Base-by-base conservation (phyloP, 1,140 invertebrate species). In the Aporrectodea caliginosa region DNA sequence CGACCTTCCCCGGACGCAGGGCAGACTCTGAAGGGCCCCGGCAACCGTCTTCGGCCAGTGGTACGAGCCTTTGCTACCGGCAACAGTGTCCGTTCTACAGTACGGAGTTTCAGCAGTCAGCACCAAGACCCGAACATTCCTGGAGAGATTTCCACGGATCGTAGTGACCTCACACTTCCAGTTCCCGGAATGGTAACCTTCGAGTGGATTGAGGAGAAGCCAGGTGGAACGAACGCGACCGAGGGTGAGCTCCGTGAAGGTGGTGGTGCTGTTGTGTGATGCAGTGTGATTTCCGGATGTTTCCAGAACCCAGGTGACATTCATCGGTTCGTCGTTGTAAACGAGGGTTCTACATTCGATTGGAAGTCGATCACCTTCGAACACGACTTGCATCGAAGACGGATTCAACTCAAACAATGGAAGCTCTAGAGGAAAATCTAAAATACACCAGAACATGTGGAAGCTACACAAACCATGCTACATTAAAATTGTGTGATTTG, bases 281-380 rank as follows among this genome's bases (percentile, higher is more conserved):
- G n/a, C n/a, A n/a, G n/a, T n/a, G n/a, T n/a, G n/a, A n/a, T n/a
- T n/a, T n/a, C n/a, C n/a, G n/a, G n/a, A n/a, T n/a, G n/a, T n/a
- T n/a, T n/a, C n/a, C n/a, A 85, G 82, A 30, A 88, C 79, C 87
- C 87, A 88, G 22, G 83, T 81, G 79, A 88, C 84, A 22, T 84
- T 77, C 1, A 84, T 85, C 16, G 83, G 58, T 1, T 70, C 69
- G 69, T 87, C 84, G 32, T 84, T 81, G 16, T 85, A 81, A n/a
- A n/a, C n/a, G 0, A 85, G 92, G 0, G 93, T 93, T 80, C 91
- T 91, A 84, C 94, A 96, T 77, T 92, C 91, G n/a, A 96, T 86
- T 71, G 90, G 90, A 76, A 95, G 88, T 2, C 93, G 92, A 88
- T 96, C 94, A 29, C 94, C 94, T 89, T 93, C 92, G 85, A 95